These are phyloP conservation scores for Oxyruncus cristatus DNA, from an alignment of 2,113 vertebrate genomes.

Conservation along the genomic window DNA sequence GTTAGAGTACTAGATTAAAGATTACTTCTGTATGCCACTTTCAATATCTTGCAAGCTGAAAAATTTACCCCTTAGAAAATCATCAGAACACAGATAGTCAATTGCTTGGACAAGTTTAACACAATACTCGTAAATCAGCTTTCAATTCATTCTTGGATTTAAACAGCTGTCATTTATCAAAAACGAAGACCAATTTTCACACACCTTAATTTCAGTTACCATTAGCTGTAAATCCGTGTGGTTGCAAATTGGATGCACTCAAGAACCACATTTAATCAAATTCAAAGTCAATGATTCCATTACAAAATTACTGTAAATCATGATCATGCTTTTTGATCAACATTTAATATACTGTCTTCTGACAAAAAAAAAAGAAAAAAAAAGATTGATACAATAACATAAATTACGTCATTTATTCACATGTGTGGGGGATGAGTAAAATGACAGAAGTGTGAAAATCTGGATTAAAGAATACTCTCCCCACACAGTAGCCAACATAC, in stretches of 20 bases:
- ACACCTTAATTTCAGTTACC: constrained; percentile 32
- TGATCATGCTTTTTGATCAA: neutral
- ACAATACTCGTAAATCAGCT: neutral
- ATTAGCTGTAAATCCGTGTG: constrained; percentile 8
- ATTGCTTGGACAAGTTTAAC: neutral
- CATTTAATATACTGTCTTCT: neutral
- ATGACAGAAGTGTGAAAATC: neutral
- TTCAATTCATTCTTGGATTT: neutral
- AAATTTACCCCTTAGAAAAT: neutral
- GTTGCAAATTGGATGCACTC: constrained; percentile 18
- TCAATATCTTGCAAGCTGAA: neutral
- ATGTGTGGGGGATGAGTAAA: neutral
- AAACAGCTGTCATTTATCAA: constrained; percentile 9
- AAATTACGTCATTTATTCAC: neutral
- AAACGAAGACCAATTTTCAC: constrained; percentile 22
- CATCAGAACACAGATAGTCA: neutral
- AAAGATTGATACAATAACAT: neutral
- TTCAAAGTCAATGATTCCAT: neutral
- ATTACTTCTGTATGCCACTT: neutral
- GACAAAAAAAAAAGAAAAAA: neutral
- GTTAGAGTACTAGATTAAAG: neutral
- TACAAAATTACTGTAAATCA: neutral
- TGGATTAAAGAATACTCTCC: neutral
- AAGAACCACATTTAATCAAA: neutral
- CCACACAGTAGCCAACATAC: neutral